Evolutionary conservation across 2,113 vertebrate genomes (phyloP).

Genomic region (Perca flavescens): DNA sequence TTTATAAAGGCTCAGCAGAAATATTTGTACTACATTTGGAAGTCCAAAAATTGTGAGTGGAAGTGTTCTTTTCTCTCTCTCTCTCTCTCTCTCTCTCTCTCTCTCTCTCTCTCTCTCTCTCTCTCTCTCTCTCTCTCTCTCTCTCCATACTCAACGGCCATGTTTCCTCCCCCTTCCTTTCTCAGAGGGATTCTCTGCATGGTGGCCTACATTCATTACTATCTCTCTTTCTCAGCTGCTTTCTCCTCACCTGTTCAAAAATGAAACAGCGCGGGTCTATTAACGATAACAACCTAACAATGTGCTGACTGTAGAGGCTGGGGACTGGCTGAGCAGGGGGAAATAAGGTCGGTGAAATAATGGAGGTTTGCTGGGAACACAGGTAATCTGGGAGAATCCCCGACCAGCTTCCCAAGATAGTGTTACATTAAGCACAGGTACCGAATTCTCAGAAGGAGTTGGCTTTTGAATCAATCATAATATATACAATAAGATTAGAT

Average conservation of each 20-base stretch:
- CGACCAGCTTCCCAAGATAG: constrained; percentile 39
- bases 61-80: not conserved
- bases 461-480: constrained; percentile 2
- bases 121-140: not conserved
- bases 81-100: too few species aligned
- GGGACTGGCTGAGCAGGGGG: constrained; percentile 29
- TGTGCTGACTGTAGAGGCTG: constrained; percentile 27
- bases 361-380: constrained; percentile 20
- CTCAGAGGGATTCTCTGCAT: constrained; percentile 45
- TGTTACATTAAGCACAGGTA: not conserved
- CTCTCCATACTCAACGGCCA: not conserved
- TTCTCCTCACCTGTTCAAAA: constrained; percentile 40
- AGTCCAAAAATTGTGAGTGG: not conserved
- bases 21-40: constrained; percentile 19
- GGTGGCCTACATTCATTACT: constrained; percentile 57
- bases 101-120: not conserved
- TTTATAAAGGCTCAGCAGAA: constrained; percentile 34
- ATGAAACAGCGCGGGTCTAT: constrained; percentile 20
- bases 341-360: constrained; percentile 59
- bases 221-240: constrained; percentile 42
- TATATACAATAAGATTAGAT: not conserved
- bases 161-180: constrained; percentile 7
- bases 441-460: constrained; percentile 14
- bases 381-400: constrained; percentile 28
- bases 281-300: constrained; percentile 54